These are phyloP conservation scores for Lophotis ruficrista DNA, from an alignment of 2,113 vertebrate genomes.

Conservation along the genomic window DNA sequence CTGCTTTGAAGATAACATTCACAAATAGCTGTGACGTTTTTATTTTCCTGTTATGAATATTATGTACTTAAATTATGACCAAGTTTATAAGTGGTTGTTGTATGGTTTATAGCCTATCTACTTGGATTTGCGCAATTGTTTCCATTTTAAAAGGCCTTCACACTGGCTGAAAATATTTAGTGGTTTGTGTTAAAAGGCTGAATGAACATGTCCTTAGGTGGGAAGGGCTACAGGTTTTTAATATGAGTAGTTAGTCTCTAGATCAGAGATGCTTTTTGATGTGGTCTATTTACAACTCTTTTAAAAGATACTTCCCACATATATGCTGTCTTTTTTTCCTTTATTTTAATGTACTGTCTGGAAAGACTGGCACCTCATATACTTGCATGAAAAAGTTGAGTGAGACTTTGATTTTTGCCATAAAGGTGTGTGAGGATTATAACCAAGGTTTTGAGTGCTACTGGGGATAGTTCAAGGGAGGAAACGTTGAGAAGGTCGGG, in stretches of 20 bases:
- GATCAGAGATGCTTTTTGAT: not conserved
- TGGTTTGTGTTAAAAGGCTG: not conserved
- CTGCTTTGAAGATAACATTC: not conserved
- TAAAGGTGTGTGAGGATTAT: not conserved
- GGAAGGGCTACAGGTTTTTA: not conserved
- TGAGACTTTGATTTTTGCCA: not conserved
- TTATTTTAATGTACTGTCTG: not conserved
- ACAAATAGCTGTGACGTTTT: not conserved
- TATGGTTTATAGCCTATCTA: not conserved
- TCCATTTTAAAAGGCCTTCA: not conserved
- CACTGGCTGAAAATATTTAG: not conserved
- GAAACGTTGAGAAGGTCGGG: not conserved
- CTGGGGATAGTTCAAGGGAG: not conserved
- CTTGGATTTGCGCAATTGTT: not conserved
- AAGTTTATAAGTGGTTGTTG: not conserved
- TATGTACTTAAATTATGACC: not conserved
- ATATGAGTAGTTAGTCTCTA: not conserved
- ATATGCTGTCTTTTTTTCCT: not conserved
- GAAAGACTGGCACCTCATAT: not conserved
- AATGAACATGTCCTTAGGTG: not conserved
- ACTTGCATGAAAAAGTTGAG: not conserved
- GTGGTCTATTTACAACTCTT: not conserved
- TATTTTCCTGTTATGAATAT: not conserved
- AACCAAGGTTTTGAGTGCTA: not conserved
- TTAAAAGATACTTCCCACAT: not conserved